Conservation (phyloP, 2,797 vertebrate genomes). For the Myotis daubentonii region DNA sequence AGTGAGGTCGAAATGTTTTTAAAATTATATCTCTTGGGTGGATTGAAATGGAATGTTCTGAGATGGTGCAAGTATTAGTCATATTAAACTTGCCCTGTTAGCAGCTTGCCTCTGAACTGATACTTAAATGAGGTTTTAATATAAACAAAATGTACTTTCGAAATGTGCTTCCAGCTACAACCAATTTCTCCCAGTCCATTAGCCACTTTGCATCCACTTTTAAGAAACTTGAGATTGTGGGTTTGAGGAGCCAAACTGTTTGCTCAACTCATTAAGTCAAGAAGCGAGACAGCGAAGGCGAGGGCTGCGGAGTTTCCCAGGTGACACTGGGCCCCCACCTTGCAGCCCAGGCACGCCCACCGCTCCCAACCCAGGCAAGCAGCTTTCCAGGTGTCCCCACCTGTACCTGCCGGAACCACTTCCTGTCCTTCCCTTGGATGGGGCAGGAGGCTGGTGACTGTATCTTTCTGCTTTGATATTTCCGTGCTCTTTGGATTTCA, state of each 20-base stretch:
- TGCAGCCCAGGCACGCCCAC: accelerated
- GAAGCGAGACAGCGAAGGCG: neutral
- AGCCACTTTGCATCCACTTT: constrained; percentile 71
- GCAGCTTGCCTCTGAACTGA: constrained; percentile 68
- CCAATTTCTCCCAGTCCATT: constrained; percentile 75
- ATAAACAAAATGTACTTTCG: constrained; percentile 79
- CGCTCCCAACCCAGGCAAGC: accelerated
- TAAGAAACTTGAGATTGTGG: constrained; percentile 67
- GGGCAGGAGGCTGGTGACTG: accelerated
- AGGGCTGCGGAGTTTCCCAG: neutral
- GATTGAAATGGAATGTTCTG: constrained; percentile 65
- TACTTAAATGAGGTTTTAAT: constrained; percentile 79
- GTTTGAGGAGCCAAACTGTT: constrained; percentile 50
- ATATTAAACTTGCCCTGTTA: constrained; percentile 75
- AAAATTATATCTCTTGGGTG: constrained; percentile 68
- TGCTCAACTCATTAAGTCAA: constrained; percentile 58
- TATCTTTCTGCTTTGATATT: no score
- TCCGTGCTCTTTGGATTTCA: neutral
- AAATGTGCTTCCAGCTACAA: constrained; percentile 71
- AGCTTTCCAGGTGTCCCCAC: neutral
- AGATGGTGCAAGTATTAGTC: constrained; percentile 66
- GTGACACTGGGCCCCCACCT: neutral
- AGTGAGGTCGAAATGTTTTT: constrained; percentile 69
- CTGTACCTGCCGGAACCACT: accelerated
- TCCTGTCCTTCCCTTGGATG: neutral